Evolutionary conservation across 1,140 invertebrate species (phyloP).

Genomic region (Hetaerina americana): DNA sequence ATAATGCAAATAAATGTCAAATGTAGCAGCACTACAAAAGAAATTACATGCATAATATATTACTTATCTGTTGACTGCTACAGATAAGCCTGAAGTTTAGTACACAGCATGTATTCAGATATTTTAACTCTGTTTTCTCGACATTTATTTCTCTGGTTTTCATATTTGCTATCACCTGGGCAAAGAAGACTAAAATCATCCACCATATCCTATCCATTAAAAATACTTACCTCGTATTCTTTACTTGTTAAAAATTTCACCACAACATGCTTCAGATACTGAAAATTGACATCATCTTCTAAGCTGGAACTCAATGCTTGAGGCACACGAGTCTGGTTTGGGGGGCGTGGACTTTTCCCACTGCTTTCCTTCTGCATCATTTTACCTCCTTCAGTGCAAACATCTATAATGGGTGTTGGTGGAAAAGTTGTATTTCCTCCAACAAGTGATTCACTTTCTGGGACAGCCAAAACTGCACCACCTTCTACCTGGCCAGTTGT

Average conservation of each 20-base stretch:
- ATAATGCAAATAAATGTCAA: too few species aligned
- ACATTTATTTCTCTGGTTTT: too few species aligned
- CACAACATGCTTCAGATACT: slow-evolving; percentile 84
- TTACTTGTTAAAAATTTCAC: slow-evolving; percentile 82
- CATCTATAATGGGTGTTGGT: not conserved
- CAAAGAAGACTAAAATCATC: too few species aligned
- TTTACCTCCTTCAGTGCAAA: not conserved
- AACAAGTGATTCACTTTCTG: not conserved
- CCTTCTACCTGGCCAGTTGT: slow-evolving; percentile 8
- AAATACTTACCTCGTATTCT: slow-evolving; percentile 63
- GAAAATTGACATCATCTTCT: slow-evolving; percentile 66
- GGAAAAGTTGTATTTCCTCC: not conserved
- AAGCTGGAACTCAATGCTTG: slow-evolving; percentile 17
- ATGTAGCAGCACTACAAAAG: too few species aligned
- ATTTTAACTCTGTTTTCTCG: too few species aligned
- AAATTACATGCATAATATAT: too few species aligned
- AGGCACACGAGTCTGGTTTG: slow-evolving; percentile 14
- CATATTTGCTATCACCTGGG: too few species aligned
- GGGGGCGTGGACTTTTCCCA: slow-evolving; percentile 25
- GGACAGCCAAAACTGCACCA: not conserved
- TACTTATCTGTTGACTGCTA: too few species aligned
- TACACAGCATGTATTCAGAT: too few species aligned
- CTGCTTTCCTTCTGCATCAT: slow-evolving; percentile 1
- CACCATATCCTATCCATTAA: too few species aligned
- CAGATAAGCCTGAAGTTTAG: too few species aligned